A percentile compares a stretch with the other conserved stretches of the same genome.
These are phyloP conservation scores for Crocidura indochinensis DNA, from an alignment of 2,797 vertebrate species.

Conservation along the genomic window DNA sequence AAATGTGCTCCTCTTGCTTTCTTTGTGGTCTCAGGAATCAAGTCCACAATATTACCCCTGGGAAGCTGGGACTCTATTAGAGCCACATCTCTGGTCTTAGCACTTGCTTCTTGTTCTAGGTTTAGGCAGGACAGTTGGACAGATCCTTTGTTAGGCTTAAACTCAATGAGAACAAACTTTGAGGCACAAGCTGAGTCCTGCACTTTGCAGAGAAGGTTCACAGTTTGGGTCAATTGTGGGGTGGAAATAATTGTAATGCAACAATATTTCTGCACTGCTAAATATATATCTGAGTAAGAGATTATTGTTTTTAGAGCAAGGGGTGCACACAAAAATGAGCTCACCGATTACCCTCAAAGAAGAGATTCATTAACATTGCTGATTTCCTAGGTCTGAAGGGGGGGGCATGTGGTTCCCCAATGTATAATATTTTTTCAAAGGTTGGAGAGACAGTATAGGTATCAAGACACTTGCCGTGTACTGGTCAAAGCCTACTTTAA, in stretches of 20 bases:
- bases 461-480: too few relatives aligned
- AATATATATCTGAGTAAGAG: background rate
- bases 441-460: too few relatives aligned
- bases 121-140: too few relatives aligned
- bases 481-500: too few relatives aligned
- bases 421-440: too few relatives aligned
- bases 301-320: background rate
- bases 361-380: conserved; percentile 52
- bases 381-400: background rate
- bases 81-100: too few relatives aligned
- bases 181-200: background rate
- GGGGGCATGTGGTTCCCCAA: too few relatives aligned
- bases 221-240: background rate
- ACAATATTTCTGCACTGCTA: background rate
- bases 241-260: background rate
- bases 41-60: too few relatives aligned
- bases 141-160: background rate
- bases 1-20: too few relatives aligned
- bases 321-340: background rate
- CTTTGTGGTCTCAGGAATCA: too few relatives aligned
- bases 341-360: background rate
- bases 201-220: background rate
- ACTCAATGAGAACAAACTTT: conserved; percentile 40
- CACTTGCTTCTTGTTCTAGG: too few relatives aligned
- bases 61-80: too few relatives aligned